Percentiles rank a stretch among this genome's conserved stretches.
Conservation (phyloP, 2,797 vertebrate genomes). For the Cossypha dichroa region DNA sequence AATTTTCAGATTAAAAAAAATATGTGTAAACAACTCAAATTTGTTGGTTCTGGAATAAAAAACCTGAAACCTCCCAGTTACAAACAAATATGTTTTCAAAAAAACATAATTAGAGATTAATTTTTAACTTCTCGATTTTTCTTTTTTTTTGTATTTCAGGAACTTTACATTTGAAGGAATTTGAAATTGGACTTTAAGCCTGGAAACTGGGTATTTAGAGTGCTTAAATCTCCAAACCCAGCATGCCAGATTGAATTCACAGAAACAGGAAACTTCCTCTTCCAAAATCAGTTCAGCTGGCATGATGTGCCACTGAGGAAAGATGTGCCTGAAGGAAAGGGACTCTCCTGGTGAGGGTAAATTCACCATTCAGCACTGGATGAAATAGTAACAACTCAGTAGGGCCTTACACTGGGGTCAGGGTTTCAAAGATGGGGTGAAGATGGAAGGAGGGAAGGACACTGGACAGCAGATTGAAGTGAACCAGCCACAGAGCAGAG, state of each 20-base stretch:
- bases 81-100: background rate
- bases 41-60: background rate
- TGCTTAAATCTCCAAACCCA: background rate
- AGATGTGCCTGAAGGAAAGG: background rate
- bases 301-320: background rate
- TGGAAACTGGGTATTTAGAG: background rate
- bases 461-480: background rate
- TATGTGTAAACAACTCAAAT: background rate
- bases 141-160: background rate
- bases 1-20: background rate
- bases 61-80: background rate
- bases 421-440: background rate
- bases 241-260: background rate
- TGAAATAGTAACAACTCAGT: rapidly evolving
- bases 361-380: background rate
- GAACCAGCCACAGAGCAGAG: background rate
- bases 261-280: background rate
- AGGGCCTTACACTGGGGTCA: background rate
- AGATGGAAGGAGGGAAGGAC: background rate
- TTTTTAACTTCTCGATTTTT: rapidly evolving
- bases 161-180: background rate
- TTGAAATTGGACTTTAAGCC: background rate
- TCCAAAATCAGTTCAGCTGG: background rate
- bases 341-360: rapidly evolving
- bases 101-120: rapidly evolving